A percentile compares a stretch with the other conserved stretches of the same genome.
Conservation (phyloP, 2,113 vertebrate species). For the Podarcis cretensis region DNA sequence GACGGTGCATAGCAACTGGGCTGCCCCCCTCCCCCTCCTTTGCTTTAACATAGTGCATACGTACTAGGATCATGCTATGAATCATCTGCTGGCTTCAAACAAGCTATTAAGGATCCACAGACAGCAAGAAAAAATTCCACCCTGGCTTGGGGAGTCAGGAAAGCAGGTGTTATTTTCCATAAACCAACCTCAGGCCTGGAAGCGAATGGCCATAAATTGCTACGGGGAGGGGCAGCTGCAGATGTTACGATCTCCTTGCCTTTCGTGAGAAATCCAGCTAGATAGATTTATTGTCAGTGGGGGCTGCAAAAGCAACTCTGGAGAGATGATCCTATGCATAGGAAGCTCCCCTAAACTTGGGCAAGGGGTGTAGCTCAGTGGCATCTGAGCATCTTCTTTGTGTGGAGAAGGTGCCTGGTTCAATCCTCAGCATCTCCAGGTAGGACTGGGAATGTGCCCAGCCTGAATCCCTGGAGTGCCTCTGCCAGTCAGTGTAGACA, state of each 20-base stretch:
- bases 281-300: background rate
- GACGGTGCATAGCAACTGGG: conserved; percentile 50
- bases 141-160: conserved; percentile 61
- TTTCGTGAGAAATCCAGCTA: conserved; percentile 47
- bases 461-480: too few relatives aligned
- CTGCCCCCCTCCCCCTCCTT: conserved; percentile 33
- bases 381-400: too few relatives aligned
- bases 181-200: conserved; percentile 69
- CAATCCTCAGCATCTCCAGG: too few relatives aligned
- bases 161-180: conserved; percentile 77
- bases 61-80: conserved; percentile 51
- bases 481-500: too few relatives aligned
- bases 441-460: too few relatives aligned
- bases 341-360: too few relatives aligned
- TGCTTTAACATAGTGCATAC: conserved; percentile 67
- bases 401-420: too few relatives aligned
- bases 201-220: conserved; percentile 66
- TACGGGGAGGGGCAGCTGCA: conserved; percentile 41
- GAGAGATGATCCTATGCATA: background rate
- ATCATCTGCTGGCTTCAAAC: conserved; percentile 53
- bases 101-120: conserved; percentile 69
- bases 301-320: background rate
- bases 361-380: too few relatives aligned
- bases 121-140: conserved; percentile 66
- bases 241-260: conserved; percentile 46